These are phyloP conservation scores for Mycetomoellerius zeteki DNA, from an alignment of 1,140 invertebrate species.

Conservation along the genomic window DNA sequence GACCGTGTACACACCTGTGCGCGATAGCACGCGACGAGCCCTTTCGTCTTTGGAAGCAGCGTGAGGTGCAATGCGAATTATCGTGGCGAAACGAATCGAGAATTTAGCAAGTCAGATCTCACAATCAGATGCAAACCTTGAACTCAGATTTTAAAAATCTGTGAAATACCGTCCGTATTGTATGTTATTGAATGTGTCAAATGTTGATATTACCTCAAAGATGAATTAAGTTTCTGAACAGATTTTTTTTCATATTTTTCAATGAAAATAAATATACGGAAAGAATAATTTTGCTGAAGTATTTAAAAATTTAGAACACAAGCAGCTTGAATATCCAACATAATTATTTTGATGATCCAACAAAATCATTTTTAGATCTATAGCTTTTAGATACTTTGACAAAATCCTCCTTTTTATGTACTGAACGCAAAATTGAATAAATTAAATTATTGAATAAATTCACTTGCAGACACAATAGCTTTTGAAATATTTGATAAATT, in stretches of 20 bases:
- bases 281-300: too few relatives aligned
- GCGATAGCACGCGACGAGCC: slow-evolving; percentile 47
- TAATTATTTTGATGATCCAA: too few relatives aligned
- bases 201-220: not conserved
- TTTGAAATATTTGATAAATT: not conserved
- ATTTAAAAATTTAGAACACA: too few relatives aligned
- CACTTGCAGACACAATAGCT: not conserved
- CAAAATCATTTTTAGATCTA: too few relatives aligned
- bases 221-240: not conserved
- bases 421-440: not conserved
- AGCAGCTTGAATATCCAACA: too few relatives aligned
- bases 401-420: too few relatives aligned
- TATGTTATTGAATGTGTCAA: not conserved
- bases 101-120: slow-evolving; percentile 31
- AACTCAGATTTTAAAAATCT: not conserved
- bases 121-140: not conserved
- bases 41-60: not conserved
- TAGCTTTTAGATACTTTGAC: too few relatives aligned
- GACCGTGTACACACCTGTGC: slow-evolving; percentile 63
- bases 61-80: slow-evolving; percentile 35
- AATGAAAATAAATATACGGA: not conserved
- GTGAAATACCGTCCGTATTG: not conserved
- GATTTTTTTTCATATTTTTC: not conserved
- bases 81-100: slow-evolving; percentile 32
- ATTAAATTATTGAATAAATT: not conserved